These are phyloP conservation scores for Blastobasis lacticolella DNA, from an alignment of 2,888 invertebrate species.

Conservation along the genomic window DNA sequence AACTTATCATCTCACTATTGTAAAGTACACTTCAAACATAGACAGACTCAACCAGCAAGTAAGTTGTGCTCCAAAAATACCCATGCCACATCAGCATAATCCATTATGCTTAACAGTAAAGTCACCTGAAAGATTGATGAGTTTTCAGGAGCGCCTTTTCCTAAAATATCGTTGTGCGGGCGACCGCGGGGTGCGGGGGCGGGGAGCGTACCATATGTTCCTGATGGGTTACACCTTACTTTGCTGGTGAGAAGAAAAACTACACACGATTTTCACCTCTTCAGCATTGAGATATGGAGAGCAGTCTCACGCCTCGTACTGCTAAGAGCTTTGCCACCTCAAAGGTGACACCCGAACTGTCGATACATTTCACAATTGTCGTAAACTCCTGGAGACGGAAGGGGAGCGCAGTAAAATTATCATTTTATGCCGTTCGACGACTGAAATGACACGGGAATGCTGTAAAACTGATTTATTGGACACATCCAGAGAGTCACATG, in stretches of 20 bases:
- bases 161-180: constrained; percentile 48
- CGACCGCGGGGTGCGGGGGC: constrained; percentile 22
- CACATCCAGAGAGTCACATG: constrained; percentile 67
- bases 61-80: constrained; percentile 8
- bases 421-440: constrained; percentile 74
- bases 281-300: constrained; percentile 20
- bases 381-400: constrained; percentile 70
- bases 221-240: constrained; percentile 29
- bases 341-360: constrained; percentile 69
- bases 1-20: no score
- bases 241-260: constrained; percentile 12
- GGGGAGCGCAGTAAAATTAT: constrained; percentile 72
- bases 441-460: constrained; percentile 73
- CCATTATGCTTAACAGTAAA: constrained; percentile 38
- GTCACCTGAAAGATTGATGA: constrained; percentile 66
- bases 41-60: no score
- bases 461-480: constrained; percentile 74
- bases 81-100: constrained; percentile 18
- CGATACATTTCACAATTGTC: constrained; percentile 75
- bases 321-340: constrained; percentile 36
- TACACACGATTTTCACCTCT: constrained; percentile 28
- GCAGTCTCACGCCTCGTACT: constrained; percentile 13
- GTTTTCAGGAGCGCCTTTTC: constrained; percentile 39
- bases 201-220: constrained; percentile 54
- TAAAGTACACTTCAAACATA: no score